Evolutionary conservation across 2,113 vertebrate species (phyloP), one percentile per base, ranked within the genome.

Genomic region (Prolemur simus): DNA sequence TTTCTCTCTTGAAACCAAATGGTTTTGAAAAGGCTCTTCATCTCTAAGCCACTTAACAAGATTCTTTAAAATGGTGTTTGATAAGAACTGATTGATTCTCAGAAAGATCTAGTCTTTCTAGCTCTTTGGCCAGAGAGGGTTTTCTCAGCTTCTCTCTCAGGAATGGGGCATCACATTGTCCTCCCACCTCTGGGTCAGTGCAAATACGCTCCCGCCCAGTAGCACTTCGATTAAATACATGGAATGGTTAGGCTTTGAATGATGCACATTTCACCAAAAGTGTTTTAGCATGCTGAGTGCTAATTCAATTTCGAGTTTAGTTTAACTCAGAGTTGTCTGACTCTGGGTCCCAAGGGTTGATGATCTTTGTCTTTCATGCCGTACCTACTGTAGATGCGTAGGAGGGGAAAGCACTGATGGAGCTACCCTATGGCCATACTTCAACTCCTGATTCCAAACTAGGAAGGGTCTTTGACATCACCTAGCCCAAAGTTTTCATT

Each of bases 31-130:
- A 82, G 23, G 12, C 21, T n/a, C 69, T 89, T 87, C n/a, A 71
- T 64, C 42, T 84, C n/a, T 88, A 95, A 92, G 71, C 23, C 77
- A 95, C 69, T 89, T 93, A 94, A 92, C 47, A 96, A 71, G 6
- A 71, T 37, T 94, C 37, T 92, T 96, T 97, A n/a, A 91, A 94
- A 80, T 25, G 25, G 45, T 92, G 12, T 84, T 89, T 94, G 39
- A 76, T 58, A 89, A 90, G 49, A 85, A 29, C 5, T 71, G 47
- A 60, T 15, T 64, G 42, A 93, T 66, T 92, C 63, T 94, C 78
- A 83, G 18, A 56, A 86, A 94, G 37, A 77, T n/a, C 45, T 8
- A 58, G 27, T 63, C 9, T 77, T 82, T 87, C 32, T 6, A 83
- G 64, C 27, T 87, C 82, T 89, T 58, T 84, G 63, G 47, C 25